phyloP scores from a whole-genome alignment of 1,140 invertebrate species.

The Calliopsis andreniformis region DNA sequence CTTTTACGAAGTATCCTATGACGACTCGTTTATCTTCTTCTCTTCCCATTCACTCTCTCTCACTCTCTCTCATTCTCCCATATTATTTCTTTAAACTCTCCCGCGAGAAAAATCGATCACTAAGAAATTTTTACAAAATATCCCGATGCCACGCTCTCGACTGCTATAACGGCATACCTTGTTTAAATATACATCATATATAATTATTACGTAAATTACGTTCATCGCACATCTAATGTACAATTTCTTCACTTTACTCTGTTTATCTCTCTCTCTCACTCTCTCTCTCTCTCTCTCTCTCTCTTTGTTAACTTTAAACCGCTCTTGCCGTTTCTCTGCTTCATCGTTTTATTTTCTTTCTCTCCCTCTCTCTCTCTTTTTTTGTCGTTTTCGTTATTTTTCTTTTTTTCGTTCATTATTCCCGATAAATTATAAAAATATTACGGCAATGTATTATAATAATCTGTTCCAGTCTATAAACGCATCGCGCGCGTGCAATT shows the following conservation, averaged over 20 bases:
- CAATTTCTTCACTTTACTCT: slow-evolving; percentile 34
- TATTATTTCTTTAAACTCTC: slow-evolving; percentile 40
- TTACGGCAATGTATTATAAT: slow-evolving; percentile 64
- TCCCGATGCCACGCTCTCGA: slow-evolving; percentile 54
- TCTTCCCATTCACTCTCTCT: slow-evolving; percentile 2
- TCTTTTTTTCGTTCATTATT: slow-evolving; percentile 11
- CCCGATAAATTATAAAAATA: slow-evolving; percentile 66
- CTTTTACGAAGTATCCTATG: slow-evolving; percentile 58
- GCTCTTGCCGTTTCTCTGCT: not conserved
- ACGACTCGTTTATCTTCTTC: slow-evolving; percentile 42
- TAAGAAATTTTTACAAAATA: slow-evolving; percentile 68
- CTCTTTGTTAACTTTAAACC: not conserved
- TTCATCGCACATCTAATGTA: slow-evolving; percentile 56
- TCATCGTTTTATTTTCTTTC: not conserved
- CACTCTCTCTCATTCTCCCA: slow-evolving; percentile 6
- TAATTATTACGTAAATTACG: slow-evolving; percentile 59
- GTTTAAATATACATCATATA: slow-evolving; percentile 53
- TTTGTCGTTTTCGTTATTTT: not conserved
- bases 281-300: not conserved
- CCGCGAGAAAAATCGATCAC: slow-evolving; percentile 51
- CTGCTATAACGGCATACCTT: slow-evolving; percentile 51
- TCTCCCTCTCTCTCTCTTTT: not conserved
- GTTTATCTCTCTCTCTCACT: not conserved
- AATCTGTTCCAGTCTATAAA: slow-evolving; percentile 60
- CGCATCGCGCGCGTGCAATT: slow-evolving; percentile 49